Evolutionary conservation across 2,113 vertebrate genomes (phyloP), one percentile per base, ranked within the genome.

Genomic region (Chamaetylas fuelleborni): DNA sequence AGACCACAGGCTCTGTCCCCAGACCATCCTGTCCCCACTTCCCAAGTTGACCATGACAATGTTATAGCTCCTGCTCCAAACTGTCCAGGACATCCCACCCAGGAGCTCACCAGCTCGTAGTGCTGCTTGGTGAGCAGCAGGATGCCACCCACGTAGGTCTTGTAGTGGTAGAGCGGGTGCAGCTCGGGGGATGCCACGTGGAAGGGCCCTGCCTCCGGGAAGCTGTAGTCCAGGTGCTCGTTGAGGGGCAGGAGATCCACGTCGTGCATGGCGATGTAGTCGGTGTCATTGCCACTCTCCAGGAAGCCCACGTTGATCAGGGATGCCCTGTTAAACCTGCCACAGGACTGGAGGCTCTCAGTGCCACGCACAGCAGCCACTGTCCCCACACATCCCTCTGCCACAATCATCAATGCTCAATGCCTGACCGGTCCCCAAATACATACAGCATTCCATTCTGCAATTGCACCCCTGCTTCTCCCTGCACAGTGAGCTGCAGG

Each of bases 191-290:
- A 99, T 14, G 99, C 99, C 93, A 99, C 98, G 0, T 99, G 99
- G 97, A 99, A 99, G 8, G 99, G 99, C 5, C 99, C 99, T 5
- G 98, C 97, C 71, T 97, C 98, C 0, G 99, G 99, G 95, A 99
- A 99, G 45, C 99, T 90, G 7, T 99, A 99, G 96, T 99, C 98
- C 95, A 99, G 98, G 61, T 98, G 98, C 22, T 99, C 98, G 1
- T 99, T 99, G 80, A 98, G 98, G 11, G 99, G 99, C 84, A 99
- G 97, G 96, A 99, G 98, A 96, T 99, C 99, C 26, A 99, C 99
- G 1, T 99, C 99, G 0, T 99, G 99, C 99, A 99, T 99, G 3
- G 99, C 99, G 11, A 99, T 98, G 97, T 99, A 99, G 97, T 99
- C 99, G 0, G 99, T 99, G 97, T 99, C 98, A 3, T 99, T 99